phyloP scores from a whole-genome alignment of 1,140 invertebrate species.

The Papilio helenus region DNA sequence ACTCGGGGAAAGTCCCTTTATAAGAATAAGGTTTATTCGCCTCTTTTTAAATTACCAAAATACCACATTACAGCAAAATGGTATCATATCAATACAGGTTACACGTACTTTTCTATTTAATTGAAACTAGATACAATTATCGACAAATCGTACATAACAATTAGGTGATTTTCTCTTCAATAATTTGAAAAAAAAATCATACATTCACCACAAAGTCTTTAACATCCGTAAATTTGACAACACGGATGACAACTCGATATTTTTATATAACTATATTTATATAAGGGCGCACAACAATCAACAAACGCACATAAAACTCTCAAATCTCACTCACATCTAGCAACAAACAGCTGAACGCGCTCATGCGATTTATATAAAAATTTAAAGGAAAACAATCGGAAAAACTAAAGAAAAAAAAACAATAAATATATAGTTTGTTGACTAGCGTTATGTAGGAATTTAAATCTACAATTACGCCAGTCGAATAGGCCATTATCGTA shows the following conservation, averaged over 20 bases:
- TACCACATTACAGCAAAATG: not conserved
- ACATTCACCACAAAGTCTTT: not conserved
- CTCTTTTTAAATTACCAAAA: not conserved
- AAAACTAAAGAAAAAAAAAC: slow-evolving; percentile 57
- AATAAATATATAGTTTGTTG: slow-evolving; percentile 55
- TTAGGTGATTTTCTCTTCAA: not conserved
- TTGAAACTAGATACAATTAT: not conserved
- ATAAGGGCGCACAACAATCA: slow-evolving; percentile 71
- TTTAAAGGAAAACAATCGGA: slow-evolving; percentile 67
- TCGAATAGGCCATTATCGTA: slow-evolving; percentile 66
- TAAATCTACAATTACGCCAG: slow-evolving; percentile 41
- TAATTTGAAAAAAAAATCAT: not conserved
- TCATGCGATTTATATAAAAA: slow-evolving; percentile 68
- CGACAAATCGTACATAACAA: not conserved
- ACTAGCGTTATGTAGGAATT: slow-evolving; percentile 58
- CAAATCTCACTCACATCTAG: slow-evolving; percentile 61
- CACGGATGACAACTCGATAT: slow-evolving; percentile 21
- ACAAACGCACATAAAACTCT: slow-evolving; percentile 73
- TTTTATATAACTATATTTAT: slow-evolving; percentile 48
- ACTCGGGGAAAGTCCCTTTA: not conserved
- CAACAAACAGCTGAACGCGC: slow-evolving; percentile 65
- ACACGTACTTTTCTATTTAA: not conserved
- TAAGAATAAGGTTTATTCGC: not conserved
- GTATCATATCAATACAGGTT: not conserved
- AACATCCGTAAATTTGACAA: not conserved